Percentiles rank a stretch among this genome's conserved stretches.
phyloP scores from a whole-genome alignment of 2,113 vertebrate genomes.

The Eolophus roseicapilla region DNA sequence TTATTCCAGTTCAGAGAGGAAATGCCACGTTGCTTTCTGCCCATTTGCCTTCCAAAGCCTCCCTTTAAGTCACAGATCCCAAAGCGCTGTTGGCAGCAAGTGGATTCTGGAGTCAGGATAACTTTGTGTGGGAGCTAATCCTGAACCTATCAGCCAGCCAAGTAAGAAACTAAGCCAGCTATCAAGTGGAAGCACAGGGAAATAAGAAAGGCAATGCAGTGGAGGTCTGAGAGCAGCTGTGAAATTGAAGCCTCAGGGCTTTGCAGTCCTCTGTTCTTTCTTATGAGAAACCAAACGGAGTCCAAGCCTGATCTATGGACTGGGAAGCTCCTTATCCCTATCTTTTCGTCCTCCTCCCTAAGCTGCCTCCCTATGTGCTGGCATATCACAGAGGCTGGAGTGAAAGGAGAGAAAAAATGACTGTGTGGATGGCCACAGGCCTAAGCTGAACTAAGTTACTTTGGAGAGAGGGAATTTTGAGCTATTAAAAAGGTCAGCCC shows the following conservation, averaged over 20 bases:
- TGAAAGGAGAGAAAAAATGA: background rate
- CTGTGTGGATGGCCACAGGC: background rate
- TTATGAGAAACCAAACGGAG: background rate
- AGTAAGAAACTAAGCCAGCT: background rate
- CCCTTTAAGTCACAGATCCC: background rate
- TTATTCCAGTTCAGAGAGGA: background rate
- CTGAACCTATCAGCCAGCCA: background rate
- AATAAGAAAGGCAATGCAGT: background rate
- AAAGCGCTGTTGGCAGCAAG: background rate
- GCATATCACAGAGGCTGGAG: background rate
- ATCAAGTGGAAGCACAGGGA: background rate
- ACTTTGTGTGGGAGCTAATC: background rate
- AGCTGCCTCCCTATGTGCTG: background rate
- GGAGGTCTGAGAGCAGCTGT: background rate
- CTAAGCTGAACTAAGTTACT: background rate
- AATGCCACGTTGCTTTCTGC: accelerated
- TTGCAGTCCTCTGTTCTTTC: background rate
- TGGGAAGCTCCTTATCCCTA: background rate
- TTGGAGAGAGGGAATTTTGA: background rate
- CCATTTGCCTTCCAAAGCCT: background rate
- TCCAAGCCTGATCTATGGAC: background rate
- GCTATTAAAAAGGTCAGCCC: background rate
- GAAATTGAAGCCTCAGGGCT: background rate
- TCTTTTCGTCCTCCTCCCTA: background rate
- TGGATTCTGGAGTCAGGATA: background rate